Conservation (phyloP, 2,113 vertebrate genomes). For the Oplegnathus fasciatus region DNA sequence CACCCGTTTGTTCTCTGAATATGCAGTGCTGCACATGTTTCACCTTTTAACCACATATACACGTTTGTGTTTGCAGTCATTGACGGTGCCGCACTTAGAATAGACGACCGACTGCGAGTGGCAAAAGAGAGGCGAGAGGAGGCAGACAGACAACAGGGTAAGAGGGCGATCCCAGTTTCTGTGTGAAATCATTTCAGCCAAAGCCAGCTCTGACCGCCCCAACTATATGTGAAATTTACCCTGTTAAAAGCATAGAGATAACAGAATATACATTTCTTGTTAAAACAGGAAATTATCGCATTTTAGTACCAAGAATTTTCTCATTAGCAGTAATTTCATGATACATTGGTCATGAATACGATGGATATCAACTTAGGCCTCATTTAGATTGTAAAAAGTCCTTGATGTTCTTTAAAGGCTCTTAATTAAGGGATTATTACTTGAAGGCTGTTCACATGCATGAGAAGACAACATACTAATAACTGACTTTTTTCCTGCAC, state of each 20-base stretch:
- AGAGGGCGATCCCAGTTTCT: conserved; percentile 39
- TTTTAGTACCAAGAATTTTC: neutral
- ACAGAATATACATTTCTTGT: neutral
- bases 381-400: neutral
- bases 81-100: conserved; percentile 90
- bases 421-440: neutral
- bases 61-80: conserved; percentile 85
- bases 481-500: neutral
- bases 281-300: neutral
- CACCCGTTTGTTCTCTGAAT: conserved; percentile 17
- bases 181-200: neutral
- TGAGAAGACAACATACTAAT: neutral
- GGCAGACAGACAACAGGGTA: conserved; percentile 91
- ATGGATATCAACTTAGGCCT: neutral
- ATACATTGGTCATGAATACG: neutral
- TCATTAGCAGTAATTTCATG: neutral
- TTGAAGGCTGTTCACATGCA: neutral
- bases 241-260: neutral
- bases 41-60: conserved; percentile 27
- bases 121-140: conserved; percentile 95
- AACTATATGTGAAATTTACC: neutral
- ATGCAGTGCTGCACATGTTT: neutral
- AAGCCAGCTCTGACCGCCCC: neutral
- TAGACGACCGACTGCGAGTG: conserved; percentile 92
- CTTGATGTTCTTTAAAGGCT: neutral